A percentile compares a stretch with the other conserved stretches of the same genome.
These are phyloP conservation scores for Penaeus vannamei DNA, from an alignment of 1,140 invertebrate species.

Conservation along the genomic window DNA sequence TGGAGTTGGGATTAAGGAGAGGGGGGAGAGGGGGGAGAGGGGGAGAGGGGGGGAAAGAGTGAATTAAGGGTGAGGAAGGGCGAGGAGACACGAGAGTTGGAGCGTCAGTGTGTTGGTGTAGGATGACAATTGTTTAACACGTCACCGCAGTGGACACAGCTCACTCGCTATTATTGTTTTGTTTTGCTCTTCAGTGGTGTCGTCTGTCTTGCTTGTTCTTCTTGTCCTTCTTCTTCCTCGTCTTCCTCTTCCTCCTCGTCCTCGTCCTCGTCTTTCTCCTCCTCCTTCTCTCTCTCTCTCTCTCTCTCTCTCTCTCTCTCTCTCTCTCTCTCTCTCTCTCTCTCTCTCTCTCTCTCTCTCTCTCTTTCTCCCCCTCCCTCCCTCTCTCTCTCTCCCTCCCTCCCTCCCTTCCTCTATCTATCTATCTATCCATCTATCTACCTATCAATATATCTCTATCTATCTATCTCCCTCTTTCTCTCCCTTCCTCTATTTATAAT, in stretches of 20 bases:
- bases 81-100: not conserved
- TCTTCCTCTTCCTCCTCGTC: not conserved
- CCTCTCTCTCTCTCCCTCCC: too few relatives aligned
- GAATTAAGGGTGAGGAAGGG: not conserved
- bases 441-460: too few relatives aligned
- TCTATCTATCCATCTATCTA: too few relatives aligned
- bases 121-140: conserved; percentile 51
- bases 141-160: conserved; percentile 48
- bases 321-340: too few relatives aligned
- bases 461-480: too few relatives aligned
- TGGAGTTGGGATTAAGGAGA: not conserved
- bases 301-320: too few relatives aligned
- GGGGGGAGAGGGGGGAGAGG: not conserved
- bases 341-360: too few relatives aligned
- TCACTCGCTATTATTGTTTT: conserved; percentile 12
- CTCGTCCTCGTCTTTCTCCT: not conserved
- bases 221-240: not conserved
- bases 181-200: not conserved
- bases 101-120: conserved; percentile 46
- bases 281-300: not conserved
- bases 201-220: not conserved
- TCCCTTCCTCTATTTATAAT: too few relatives aligned
- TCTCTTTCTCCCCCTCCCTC: too few relatives aligned
- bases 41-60: not conserved
- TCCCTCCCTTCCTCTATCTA: too few relatives aligned